Base-by-base conservation (phyloP, 2,113 vertebrate genomes). In the Nesospiza acunhae region DNA sequence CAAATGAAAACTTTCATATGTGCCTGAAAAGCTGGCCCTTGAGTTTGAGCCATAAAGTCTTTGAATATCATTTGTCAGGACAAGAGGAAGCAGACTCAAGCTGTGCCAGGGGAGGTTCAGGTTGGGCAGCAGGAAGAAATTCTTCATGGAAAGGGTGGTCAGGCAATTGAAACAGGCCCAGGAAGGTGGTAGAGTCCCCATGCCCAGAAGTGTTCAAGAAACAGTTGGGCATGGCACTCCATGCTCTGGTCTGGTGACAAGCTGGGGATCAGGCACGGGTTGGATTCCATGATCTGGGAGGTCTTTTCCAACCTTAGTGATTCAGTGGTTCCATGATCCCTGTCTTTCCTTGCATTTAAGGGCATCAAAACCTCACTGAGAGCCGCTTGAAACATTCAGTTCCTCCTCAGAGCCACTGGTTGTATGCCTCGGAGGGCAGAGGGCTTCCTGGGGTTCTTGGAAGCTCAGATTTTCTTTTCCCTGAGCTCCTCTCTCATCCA, bases 11-110 rank as follows among this genome's bases (percentile, higher is more conserved):
- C 23, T 52, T 23, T 73, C 27, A 64, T 3, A 13, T 13, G 9
- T 56, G 44, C 11, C 55, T 47, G 47, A 62, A 53, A 20, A 86
- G 12, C 11, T 60, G 37, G 9, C 13, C 35, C 66, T 70, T 55
- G 60, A 37, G 28, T 37, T 27, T 46, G 26, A 79, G 23, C 56
- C 22, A 31, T 0, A 0, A 46, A 53, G 16, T 3, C 2, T 1
- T 13, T 31, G 28, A 82, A 10, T 2, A 9, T 53, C 5, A 5
- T 67, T 17, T 9, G 13, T 41, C 46, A 68, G 53, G 6, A 67
- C 4, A 18, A 26, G 46, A 82, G 20, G 23, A 46, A 68, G 60
- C 0, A 0, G 28, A 46, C 53, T 41, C n/a, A 14, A 2, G 24
- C 16, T 30, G 39, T 7, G 9, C 39, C 62, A 68, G 20, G 13